Base-by-base conservation (phyloP, 2,888 invertebrate genomes). In the Leptopterna dolabrata region DNA sequence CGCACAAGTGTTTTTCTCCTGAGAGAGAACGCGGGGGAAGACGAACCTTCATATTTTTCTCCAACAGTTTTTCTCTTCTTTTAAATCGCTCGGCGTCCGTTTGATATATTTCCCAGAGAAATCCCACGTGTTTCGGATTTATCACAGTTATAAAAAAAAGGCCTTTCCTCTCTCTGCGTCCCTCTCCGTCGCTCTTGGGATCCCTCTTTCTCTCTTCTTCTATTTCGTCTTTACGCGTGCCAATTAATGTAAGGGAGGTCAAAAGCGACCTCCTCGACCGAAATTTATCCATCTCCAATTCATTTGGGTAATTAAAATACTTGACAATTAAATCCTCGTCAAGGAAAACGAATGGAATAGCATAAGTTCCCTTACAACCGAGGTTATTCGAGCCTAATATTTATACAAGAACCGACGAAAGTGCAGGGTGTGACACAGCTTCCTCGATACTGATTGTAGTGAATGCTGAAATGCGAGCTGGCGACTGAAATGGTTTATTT, bases 141-240 rank as follows among this genome's bases (percentile, higher is more conserved):
- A 81, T 81, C 81, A 81, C 81, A 81, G 81, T 24, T 81, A 51
- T 81, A 81, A 81, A 81, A 81, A 81, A 78, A 1, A 55, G 14
- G 30, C n/a, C 55, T n/a, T 51, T 24, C 51, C 29, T n/a, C 55
- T 36, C 55, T 11, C 81, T 51, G 13, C 51, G 7, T 16, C 41
- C 36, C 16, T 13, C n/a, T 88, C 86, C 87, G 84, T 88, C 89
- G 88, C 87, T 55, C 87, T 80, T 87, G 83, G 63, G 24, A 19
- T 24, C 19, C 36, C 19, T 13, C 76, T 76, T 51, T 51, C 55
- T 45, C 73, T 9, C 41, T 30, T 70, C 1, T 70, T 29, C 6
- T 70, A 36, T 27, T 47, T 47, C 14, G 81, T 47, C 47, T 45
- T n/a, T 81, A 55, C 81, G 30, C 47, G 81, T 81, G 81, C 81